Conservation (phyloP, 2,797 vertebrate species). For the Lepilemur ruficaudatus region DNA sequence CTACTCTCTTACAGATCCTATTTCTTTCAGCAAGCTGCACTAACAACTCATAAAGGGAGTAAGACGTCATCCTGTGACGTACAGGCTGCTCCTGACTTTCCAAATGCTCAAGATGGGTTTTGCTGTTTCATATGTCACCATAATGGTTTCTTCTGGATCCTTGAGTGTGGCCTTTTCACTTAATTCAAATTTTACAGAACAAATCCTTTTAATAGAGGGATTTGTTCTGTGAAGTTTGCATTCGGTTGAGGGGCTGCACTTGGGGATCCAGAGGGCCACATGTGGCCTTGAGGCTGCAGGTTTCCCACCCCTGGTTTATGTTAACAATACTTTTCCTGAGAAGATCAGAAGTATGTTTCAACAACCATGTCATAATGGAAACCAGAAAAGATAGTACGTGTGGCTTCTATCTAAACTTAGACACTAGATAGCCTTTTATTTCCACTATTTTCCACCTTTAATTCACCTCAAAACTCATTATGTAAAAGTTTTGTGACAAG, state of each 20-base stretch:
- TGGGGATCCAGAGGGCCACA: neutral
- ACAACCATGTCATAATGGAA: neutral
- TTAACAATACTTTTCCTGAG: conserved; percentile 40
- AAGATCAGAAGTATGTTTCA: conserved; percentile 39
- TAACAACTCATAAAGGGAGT: conserved; percentile 13
- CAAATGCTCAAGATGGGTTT: neutral
- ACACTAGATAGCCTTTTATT: neutral
- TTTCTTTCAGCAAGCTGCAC: neutral
- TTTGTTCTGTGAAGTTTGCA: neutral
- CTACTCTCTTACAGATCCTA: neutral
- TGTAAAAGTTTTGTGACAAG: neutral
- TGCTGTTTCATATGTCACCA: conserved; percentile 2
- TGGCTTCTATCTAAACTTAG: neutral
- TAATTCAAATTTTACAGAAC: neutral
- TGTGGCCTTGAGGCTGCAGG: neutral
- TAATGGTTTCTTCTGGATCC: neutral
- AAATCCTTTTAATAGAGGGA: neutral
- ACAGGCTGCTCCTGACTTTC: neutral
- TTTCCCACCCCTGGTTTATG: neutral
- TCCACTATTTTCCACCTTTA: neutral
- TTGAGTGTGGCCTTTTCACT: neutral
- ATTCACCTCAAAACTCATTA: conserved; percentile 42
- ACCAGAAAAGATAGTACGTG: neutral
- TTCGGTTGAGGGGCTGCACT: neutral
- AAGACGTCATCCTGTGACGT: neutral